A percentile compares a stretch with the other conserved stretches of the same genome.
phyloP scores from a whole-genome alignment of 2,797 vertebrate genomes.

The Pseudochromis fuscus region DNA sequence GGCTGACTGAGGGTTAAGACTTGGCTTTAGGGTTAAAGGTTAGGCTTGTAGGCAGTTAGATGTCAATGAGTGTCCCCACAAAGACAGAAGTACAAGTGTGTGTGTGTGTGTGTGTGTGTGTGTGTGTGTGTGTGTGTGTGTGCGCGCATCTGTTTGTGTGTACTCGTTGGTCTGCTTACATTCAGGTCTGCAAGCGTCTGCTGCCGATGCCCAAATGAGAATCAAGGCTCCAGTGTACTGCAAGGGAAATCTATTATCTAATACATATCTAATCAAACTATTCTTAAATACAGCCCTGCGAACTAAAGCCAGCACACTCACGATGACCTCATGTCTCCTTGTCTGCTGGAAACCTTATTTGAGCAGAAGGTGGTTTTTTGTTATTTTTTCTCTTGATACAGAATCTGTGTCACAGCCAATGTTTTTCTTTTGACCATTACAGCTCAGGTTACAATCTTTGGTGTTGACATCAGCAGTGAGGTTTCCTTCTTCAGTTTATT shows the following conservation, averaged over 20 bases:
- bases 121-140: conserved; percentile 22
- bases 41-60: too few species aligned
- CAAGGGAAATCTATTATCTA: conserved; percentile 21
- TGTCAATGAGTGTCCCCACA: too few species aligned
- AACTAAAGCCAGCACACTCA: background rate
- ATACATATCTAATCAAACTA: conserved; percentile 25
- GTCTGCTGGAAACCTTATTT: conserved; percentile 2
- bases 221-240: conserved; percentile 6
- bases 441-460: background rate
- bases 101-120: conserved; percentile 24
- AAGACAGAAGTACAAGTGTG: conserved; percentile 5
- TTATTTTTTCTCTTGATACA: background rate
- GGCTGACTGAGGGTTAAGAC: too few species aligned
- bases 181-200: conserved; percentile 21
- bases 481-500: background rate
- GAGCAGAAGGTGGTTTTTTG: too few species aligned
- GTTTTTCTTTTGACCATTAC: background rate
- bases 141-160: conserved; percentile 26
- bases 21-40: too few species aligned
- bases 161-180: conserved; percentile 28
- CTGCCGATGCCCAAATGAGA: conserved; percentile 32
- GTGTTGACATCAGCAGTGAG: background rate
- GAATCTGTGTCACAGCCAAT: background rate
- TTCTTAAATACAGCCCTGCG: conserved; percentile 7
- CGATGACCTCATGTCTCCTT: background rate